Base-by-base conservation (phyloP, 2,797 vertebrate species). In the Brotula barbata region DNA sequence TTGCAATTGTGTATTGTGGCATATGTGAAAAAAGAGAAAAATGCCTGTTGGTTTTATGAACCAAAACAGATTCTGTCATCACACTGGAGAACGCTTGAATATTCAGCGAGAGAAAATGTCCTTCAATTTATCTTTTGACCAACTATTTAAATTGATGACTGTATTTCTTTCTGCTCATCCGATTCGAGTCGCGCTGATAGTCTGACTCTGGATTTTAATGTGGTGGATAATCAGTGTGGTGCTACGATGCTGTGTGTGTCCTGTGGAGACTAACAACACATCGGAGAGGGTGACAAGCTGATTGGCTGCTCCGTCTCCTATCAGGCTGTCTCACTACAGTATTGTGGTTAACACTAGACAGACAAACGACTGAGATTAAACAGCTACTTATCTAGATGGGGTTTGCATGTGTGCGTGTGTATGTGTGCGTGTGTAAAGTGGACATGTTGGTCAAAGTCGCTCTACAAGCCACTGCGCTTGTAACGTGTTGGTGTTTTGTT, bases 251-350 rank as follows among this genome's bases (percentile, higher is more conserved):
- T 15, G 49, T 48, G 50, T 45, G 31, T 28, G 17, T 58, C 47
- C 44, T 43, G 37, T 49, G 41, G 44, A 56, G 64, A 56, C 40
- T 73, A 61, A 59, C 36, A 53, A 40, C 55, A 53, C 59, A 77
- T 75, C 66, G 74, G 64, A 63, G 61, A 53, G 59, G 48, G 44
- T 77, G 81, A 82, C 76, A 80, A 23, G 75, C 50, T 85, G 80
- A 85, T 71, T 71, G 77, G 74, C 78, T 71, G 62, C 64, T 42
- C 14, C 61, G 20, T 40, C 50, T 68, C 57, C 36, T 80, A 51
- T 78, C 64, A 70, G 69, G 61, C 43, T 37, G 23, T 73, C 7
- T 43, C 39, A 52, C 28, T n/a, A 21, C 53, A 45, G 60, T 47
- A 36, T 47, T 69, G 57, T 58, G 60, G 64, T 60, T 42, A 59